These are phyloP conservation scores for Heliconius eleuchia DNA, from an alignment of 1,140 invertebrate species.

Conservation along the genomic window DNA sequence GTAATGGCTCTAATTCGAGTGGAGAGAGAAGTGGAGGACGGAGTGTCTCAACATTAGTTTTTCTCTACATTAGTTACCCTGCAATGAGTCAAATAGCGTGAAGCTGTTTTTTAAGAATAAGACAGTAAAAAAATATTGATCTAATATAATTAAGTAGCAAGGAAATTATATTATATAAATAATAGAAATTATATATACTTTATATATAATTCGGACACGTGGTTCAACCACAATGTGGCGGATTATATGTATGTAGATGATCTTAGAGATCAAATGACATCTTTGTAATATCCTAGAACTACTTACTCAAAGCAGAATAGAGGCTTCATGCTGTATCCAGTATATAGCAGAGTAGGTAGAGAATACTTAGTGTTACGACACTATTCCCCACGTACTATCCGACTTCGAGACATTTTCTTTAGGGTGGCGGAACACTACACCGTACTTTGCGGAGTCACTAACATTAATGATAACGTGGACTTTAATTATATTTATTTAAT, in stretches of 20 bases:
- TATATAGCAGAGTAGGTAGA: not conserved
- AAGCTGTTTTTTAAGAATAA: too few relatives aligned
- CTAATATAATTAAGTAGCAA: not conserved
- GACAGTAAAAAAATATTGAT: not conserved
- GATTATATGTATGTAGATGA: not conserved
- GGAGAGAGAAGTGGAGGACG: too few relatives aligned
- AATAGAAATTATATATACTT: too few relatives aligned
- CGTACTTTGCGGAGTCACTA: not conserved
- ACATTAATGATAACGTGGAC: too few relatives aligned
- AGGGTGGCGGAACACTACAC: not conserved
- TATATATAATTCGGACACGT: not conserved
- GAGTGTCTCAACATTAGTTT: too few relatives aligned
- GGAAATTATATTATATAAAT: not conserved
- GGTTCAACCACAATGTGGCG: not conserved
- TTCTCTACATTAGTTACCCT: too few relatives aligned
- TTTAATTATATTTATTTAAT: too few relatives aligned
- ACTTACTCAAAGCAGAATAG: not conserved
- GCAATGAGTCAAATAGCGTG: not conserved
- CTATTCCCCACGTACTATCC: not conserved
- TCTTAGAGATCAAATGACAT: not conserved
- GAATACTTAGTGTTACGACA: not conserved
- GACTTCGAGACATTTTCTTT: not conserved
- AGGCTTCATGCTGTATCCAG: not conserved
- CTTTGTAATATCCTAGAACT: constrained; percentile 3
- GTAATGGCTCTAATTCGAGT: too few relatives aligned